Conservation (phyloP, 2,113 vertebrate genomes). For the Nothobranchius kuhntae region DNA sequence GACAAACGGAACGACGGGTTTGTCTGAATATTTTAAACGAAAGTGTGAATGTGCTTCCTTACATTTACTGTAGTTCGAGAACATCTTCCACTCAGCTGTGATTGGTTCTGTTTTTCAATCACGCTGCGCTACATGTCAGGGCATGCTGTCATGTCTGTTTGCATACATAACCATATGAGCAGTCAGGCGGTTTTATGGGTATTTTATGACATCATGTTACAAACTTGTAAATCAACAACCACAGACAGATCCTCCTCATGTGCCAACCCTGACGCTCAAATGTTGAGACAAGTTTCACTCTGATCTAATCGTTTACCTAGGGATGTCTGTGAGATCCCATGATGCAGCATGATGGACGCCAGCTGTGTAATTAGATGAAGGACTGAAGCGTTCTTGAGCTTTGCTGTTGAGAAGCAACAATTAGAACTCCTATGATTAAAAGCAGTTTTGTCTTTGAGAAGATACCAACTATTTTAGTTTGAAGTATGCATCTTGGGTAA, state of each 20-base stretch:
- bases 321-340: neutral
- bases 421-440: too few species aligned
- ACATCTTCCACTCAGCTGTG: slow-evolving; percentile 14
- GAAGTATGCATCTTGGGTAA: too few species aligned
- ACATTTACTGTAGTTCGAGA: slow-evolving; percentile 1
- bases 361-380: neutral
- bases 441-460: too few species aligned
- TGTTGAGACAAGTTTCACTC: neutral
- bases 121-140: slow-evolving; percentile 46
- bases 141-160: slow-evolving; percentile 28
- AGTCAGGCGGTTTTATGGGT: slow-evolving; percentile 3
- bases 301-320: slow-evolving; percentile 8
- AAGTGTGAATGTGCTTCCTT: neutral
- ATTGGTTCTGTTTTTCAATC: slow-evolving; percentile 31
- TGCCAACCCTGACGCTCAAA: neutral
- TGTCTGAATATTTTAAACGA: slow-evolving; percentile 10
- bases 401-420: neutral
- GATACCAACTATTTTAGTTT: too few species aligned
- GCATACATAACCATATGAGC: slow-evolving; percentile 8
- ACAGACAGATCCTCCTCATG: neutral
- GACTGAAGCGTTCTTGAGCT: neutral
- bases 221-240: slow-evolving; percentile 26
- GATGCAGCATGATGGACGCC: neutral
- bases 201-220: slow-evolving; percentile 15
- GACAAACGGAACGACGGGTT: neutral